Percentiles rank a stretch among this genome's conserved stretches.
Conservation (phyloP, 1,140 invertebrate species). For the Drosophila trapezifrons region DNA sequence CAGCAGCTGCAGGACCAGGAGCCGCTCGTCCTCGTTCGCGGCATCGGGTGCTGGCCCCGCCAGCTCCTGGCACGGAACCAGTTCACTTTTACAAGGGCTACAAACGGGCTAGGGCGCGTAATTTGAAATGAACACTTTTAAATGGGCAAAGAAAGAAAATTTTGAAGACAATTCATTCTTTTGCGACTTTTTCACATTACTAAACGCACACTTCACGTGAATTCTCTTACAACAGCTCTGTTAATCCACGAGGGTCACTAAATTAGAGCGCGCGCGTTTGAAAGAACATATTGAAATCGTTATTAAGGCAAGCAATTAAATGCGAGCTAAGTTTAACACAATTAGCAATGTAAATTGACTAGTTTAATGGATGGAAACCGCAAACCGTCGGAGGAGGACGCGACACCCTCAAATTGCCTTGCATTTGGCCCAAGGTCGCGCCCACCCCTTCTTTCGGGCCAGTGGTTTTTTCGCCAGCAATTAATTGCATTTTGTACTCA, state of each 20-base stretch:
- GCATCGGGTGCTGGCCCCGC: too few species aligned
- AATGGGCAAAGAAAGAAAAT: background rate
- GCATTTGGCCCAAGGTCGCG: constrained; percentile 46
- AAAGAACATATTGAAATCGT: background rate
- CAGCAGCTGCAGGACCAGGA: too few species aligned
- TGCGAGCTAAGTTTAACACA: constrained; percentile 2
- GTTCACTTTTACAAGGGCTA: background rate
- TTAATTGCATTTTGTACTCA: constrained; percentile 74
- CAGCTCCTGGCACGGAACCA: background rate
- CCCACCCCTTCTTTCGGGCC: constrained; percentile 1
- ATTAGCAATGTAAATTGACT: constrained; percentile 17
- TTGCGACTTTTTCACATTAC: too few species aligned
- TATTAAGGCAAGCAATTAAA: constrained; percentile 4
- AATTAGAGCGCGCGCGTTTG: background rate
- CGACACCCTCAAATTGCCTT: constrained; percentile 26
- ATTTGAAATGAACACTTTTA: background rate
- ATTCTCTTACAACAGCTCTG: background rate
- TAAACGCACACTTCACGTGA: background rate
- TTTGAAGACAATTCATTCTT: too few species aligned
- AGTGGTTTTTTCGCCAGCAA: constrained; percentile 10
- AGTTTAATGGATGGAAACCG: constrained; percentile 11
- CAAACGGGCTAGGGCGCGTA: background rate
- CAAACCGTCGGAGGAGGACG: background rate
- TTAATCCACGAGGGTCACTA: background rate
- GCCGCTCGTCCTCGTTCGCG: too few species aligned